Evolutionary conservation across 2,113 vertebrate species (phyloP), one percentile per base, ranked within the genome.

Genomic region (Dunckerocampus dactyliophorus): DNA sequence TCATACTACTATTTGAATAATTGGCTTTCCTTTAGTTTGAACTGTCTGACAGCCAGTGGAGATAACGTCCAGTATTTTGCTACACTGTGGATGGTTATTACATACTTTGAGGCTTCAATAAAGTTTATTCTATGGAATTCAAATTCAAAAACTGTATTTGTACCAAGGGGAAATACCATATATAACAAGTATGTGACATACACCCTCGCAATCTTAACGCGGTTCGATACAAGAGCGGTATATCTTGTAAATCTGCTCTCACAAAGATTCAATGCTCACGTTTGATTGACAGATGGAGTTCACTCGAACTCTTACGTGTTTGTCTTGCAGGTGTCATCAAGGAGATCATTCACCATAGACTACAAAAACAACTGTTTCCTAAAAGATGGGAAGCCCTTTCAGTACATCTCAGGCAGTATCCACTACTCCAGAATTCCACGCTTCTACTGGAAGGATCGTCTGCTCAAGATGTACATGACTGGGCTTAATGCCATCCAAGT

Each of bases 351-450:
- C 78, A 80, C 88, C 13, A 85, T 99, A 65, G 96, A 99, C 83
- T 92, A 91, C 1, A 72, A 85, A 13, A 75, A 82, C 16, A 74
- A 93, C 85, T 90, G 90, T 54, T 99, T 98, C 88, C 89, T 82
- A 45, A 94, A 94, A 81, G 92, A 99, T 17, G 95, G 92, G 0
- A 74, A 10, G 21, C 88, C 90, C 1, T 99, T 98, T 84, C 95
- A 92, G 76, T 99, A 93, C 67, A 76, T 98, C 62, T 96, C 96
- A 1, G 96, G 96, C 61, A 98, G 96, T 56, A 88, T 99, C 62
- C 96, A 99, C 84, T 99, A 98, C 8, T 93, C 93, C 77, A 92
- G 96, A 0, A 85, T 99, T 62, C 95, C 94, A 0, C 87, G 74
- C 13, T 82, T 85, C 8, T 93, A 95, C 86, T 99, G 97, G 97